Evolutionary conservation across 2,888 invertebrate species (phyloP), one percentile per base, ranked within the genome.

Genomic region (Liopterus haemorrhoidalis): DNA sequence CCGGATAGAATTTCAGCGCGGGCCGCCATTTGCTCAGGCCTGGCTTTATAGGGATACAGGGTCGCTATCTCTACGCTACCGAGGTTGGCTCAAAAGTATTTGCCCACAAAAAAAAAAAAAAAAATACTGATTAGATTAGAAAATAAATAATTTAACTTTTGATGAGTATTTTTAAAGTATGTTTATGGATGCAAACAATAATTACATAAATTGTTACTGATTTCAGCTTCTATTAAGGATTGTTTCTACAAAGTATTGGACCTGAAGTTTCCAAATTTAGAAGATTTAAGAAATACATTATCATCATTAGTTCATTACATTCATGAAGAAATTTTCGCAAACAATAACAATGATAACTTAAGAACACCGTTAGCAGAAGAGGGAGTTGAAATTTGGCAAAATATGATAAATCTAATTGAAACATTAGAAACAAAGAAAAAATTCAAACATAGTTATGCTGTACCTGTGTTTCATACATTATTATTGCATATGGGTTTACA

Each of bases 401-500:
- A 75, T 62, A 73, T 83, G 53, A 72, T 74, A 51, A 61, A 67
- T 49, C 68, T 75, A 1, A 72, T 78, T 9, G 62, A 70, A 42
- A 74, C 70, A 53, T 70, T 81, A 39, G 74, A 78, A 49, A 65
- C 53, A 48, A 70, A 68, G 38, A 72, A 72, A 27, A 68, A 71
- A 16, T 72, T 73, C 52, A 61, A 46, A 49, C 52, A 4, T 54
- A 70, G 73, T 21, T 71, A 75, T 58, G 67, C 79, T 2, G 73
- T 74, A 28, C 71, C 74, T 19, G 80, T 85, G 5, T 87, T 87
- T 59, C 76, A 82, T 41, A 79, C 81, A 12, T 68, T 86, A 42
- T 73, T 84, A 35, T 69, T 85, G 40, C 82, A 85, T 55, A 79
- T 86, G 69, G 81, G 80, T 4, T 61, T 87, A 22, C 85, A 85